phyloP scores from a whole-genome alignment of 2,113 vertebrate genomes.

The Verasper variegatus region DNA sequence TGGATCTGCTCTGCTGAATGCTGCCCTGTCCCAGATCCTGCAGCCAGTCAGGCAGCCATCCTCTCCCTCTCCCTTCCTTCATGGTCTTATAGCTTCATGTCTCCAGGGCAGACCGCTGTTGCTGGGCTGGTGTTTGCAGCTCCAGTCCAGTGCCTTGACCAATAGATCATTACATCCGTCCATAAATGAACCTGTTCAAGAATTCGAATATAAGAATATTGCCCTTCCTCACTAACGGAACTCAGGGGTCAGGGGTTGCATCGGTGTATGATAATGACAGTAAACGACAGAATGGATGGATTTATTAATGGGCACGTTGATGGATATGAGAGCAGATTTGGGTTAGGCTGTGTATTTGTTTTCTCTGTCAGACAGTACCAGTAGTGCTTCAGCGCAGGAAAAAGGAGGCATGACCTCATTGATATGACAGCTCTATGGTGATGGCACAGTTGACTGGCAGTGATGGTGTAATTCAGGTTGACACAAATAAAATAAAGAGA shows the following conservation, averaged over 20 bases:
- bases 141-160: background rate
- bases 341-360: background rate
- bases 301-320: background rate
- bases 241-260: slow-evolving; percentile 1
- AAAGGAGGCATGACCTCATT: slow-evolving; percentile 67
- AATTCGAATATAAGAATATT: slow-evolving; percentile 25
- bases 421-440: slow-evolving; percentile 60
- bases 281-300: background rate
- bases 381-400: slow-evolving; percentile 12
- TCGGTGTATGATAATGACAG: background rate
- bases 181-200: slow-evolving; percentile 10
- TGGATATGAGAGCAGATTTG: background rate
- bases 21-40: slow-evolving; percentile 68
- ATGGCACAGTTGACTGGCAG: slow-evolving; percentile 65
- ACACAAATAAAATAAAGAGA: slow-evolving; percentile 25
- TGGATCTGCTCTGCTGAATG: slow-evolving; percentile 57
- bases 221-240: background rate
- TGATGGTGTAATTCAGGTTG: slow-evolving; percentile 56
- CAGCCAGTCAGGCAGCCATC: slow-evolving; percentile 35
- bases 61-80: slow-evolving; percentile 32
- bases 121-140: slow-evolving; percentile 43
- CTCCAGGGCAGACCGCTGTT: slow-evolving; percentile 48
- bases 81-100: slow-evolving; percentile 26
- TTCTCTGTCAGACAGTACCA: background rate
- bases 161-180: slow-evolving; percentile 21